Conservation (phyloP, 92 coral and sea anemone species). For the Umimayanthus chanpuru region DNA sequence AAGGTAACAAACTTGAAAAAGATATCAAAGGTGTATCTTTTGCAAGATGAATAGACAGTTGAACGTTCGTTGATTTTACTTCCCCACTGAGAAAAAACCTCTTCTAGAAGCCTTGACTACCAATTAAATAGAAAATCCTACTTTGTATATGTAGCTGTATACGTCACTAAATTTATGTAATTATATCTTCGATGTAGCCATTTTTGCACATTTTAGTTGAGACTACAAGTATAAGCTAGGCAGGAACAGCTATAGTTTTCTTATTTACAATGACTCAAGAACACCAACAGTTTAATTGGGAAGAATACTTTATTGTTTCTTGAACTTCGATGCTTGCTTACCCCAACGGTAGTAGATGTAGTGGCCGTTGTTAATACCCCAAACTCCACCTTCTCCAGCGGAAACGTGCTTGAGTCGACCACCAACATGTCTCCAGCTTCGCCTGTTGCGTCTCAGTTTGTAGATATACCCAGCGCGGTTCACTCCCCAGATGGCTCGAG, state of each 20-base stretch:
- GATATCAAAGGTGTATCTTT: background rate
- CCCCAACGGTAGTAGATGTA: constrained; percentile 26
- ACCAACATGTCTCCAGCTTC: constrained; percentile 27
- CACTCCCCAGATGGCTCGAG: constrained; percentile 30
- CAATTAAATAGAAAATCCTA: too few species aligned
- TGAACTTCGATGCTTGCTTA: background rate
- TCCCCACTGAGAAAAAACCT: background rate
- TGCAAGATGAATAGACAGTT: too few species aligned
- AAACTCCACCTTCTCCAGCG: constrained; percentile 25
- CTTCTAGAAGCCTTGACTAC: background rate
- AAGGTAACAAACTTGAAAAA: too few species aligned
- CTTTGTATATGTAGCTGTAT: too few species aligned
- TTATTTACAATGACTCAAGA: too few species aligned
- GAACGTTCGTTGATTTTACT: too few species aligned
- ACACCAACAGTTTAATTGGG: background rate
- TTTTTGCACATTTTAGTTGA: background rate
- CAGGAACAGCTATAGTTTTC: too few species aligned
- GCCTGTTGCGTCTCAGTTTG: constrained; percentile 34
- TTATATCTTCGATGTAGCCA: background rate
- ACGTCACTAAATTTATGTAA: too few species aligned
- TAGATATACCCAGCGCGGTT: constrained; percentile 31
- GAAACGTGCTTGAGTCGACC: constrained; percentile 24
- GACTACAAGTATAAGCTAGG: background rate
- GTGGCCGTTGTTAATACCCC: constrained; percentile 23
- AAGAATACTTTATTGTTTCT: background rate